Evolutionary conservation across 2,113 vertebrate species (phyloP).

Genomic region (Ameiurus melas): DNA sequence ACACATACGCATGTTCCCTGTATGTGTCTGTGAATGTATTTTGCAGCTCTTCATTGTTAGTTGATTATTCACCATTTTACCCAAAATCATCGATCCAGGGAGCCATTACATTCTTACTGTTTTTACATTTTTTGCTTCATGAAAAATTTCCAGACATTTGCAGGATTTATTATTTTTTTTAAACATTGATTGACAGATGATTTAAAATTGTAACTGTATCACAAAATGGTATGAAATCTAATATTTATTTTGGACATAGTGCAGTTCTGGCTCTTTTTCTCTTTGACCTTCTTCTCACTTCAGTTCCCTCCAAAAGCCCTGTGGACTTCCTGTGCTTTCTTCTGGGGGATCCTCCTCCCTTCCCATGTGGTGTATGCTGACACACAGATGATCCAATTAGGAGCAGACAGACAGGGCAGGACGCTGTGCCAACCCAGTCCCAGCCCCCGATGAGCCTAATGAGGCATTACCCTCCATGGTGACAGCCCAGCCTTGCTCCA

Average conservation of each 20-base stretch:
- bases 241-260: background rate
- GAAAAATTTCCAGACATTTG: background rate
- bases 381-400: constrained; percentile 42
- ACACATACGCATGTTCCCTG: background rate
- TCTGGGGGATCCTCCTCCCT: background rate
- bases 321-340: background rate
- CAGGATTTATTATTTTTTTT: background rate
- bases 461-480: constrained; percentile 57
- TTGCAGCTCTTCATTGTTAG: background rate
- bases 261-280: background rate
- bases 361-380: background rate
- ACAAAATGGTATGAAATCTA: background rate
- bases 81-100: background rate
- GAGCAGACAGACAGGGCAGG: constrained; percentile 38
- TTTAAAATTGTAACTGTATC: background rate
- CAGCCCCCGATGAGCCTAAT: constrained; percentile 58
- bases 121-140: background rate
- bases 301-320: background rate
- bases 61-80: background rate
- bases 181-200: too few relatives aligned
- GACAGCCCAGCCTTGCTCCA: constrained; percentile 45
- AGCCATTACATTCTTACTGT: background rate
- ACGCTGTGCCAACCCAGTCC: constrained; percentile 12
- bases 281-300: background rate
- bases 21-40: background rate